phyloP scores from a whole-genome alignment of 2,797 vertebrate genomes.

The Bryconaethiops microstoma region DNA sequence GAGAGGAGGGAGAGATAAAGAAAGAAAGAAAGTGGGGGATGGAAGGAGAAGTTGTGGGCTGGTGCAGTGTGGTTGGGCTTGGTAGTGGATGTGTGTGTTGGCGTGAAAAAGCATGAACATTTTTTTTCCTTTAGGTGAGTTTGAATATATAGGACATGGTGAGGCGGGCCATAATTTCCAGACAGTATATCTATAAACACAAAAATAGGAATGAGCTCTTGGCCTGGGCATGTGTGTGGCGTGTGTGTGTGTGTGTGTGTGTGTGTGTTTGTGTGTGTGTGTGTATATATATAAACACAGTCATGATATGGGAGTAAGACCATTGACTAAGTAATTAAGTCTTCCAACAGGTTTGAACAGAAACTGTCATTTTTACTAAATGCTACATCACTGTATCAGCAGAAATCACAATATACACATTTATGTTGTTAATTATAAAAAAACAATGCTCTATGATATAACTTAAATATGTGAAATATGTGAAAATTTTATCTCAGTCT shows the following conservation, averaged over 20 bases:
- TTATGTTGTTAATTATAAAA: no score
- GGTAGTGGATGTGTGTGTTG: not conserved
- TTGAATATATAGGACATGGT: conserved; percentile 16
- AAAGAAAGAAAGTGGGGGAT: conserved; percentile 57
- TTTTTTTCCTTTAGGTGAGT: conserved; percentile 47
- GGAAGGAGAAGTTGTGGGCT: conserved; percentile 52
- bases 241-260: not conserved
- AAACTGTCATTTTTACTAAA: no score
- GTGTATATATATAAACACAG: not conserved
- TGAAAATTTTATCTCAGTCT: no score
- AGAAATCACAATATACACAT: not conserved
- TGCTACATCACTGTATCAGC: not conserved
- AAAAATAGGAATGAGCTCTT: not conserved
- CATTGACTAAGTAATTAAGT: not conserved
- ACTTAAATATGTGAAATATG: no score
- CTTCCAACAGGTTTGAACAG: not conserved
- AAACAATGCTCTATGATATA: no score
- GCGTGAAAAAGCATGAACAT: conserved; percentile 42
- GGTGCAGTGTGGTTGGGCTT: conserved; percentile 27
- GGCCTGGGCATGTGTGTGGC: conserved; percentile 3
- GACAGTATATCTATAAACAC: conserved; percentile 17
- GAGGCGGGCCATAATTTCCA: conserved; percentile 22
- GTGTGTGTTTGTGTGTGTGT: conserved; percentile 24
- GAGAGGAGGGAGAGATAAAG: conserved; percentile 66
- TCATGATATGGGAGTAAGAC: not conserved